Evolutionary conservation across 2,888 invertebrate species (phyloP).

Genomic region (Calameuta idolon): DNA sequence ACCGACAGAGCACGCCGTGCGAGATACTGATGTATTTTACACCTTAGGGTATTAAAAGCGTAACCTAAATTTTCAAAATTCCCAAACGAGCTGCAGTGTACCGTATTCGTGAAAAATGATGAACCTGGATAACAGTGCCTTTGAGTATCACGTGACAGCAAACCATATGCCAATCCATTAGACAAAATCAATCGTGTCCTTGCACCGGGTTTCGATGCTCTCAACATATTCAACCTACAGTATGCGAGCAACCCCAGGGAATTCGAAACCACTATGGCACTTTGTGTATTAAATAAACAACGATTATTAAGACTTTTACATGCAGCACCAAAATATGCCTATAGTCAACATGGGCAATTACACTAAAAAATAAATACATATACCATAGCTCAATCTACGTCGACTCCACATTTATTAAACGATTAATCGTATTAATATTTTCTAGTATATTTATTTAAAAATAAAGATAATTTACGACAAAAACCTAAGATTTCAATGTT

Average conservation of each 20-base stretch:
- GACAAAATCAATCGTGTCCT: background rate
- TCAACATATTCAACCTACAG: background rate
- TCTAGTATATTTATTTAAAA: background rate
- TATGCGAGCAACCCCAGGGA: background rate
- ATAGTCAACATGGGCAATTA: background rate
- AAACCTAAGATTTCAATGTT: background rate
- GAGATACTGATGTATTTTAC: background rate
- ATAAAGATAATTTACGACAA: background rate
- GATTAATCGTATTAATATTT: background rate
- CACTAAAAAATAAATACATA: background rate
- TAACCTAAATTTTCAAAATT: background rate
- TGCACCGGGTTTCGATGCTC: background rate
- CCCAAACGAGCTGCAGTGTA: background rate
- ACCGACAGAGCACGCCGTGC: background rate
- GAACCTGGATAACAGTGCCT: background rate
- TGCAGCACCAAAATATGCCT: background rate
- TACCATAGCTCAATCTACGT: background rate
- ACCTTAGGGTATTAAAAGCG: background rate
- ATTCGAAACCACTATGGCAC: background rate
- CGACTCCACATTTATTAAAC: background rate
- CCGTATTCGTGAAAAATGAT: background rate
- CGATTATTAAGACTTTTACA: background rate
- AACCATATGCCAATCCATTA: background rate
- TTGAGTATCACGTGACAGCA: background rate
- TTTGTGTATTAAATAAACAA: background rate